Evolutionary conservation across 2,113 vertebrate genomes (phyloP).

Genomic region (Gobiocypris rarus): DNA sequence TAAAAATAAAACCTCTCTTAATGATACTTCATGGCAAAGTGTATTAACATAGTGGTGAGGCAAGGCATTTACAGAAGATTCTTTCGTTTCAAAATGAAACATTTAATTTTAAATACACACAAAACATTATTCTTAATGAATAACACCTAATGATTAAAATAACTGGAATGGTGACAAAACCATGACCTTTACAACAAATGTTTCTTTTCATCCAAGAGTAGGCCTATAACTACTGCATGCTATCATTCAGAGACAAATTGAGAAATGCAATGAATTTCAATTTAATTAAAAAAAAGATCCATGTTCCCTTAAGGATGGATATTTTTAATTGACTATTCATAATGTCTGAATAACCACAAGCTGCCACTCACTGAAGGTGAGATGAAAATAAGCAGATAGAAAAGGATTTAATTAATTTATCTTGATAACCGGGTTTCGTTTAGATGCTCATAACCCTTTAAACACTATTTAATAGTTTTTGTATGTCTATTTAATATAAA

Average conservation of each 20-base stretch:
- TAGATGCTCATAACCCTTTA: not conserved
- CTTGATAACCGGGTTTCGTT: not conserved
- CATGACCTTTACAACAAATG: not conserved
- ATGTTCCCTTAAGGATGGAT: not conserved
- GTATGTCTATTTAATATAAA: too few species aligned
- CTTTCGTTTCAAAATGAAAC: not conserved
- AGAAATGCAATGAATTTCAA: not conserved
- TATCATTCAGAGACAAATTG: not conserved
- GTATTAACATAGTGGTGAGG: slow-evolving; percentile 34
- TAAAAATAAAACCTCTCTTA: slow-evolving; percentile 52
- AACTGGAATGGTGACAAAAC: not conserved
- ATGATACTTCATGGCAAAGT: slow-evolving; percentile 50
- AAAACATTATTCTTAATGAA: not conserved
- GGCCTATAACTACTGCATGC: not conserved
- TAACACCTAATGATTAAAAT: not conserved
- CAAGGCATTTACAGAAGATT: slow-evolving; percentile 11
- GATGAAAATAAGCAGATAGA: not conserved
- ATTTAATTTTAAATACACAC: not conserved
- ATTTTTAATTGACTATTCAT: not conserved
- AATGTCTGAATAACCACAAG: not conserved
- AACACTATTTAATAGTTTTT: not conserved
- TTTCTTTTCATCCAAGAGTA: not conserved
- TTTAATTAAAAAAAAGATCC: not conserved
- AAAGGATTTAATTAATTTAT: not conserved
- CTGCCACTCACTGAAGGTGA: not conserved